A percentile compares a stretch with the other conserved stretches of the same genome.
These are phyloP conservation scores for Caenorhabditis afra DNA, from an alignment of 2,888 invertebrate genomes.

Conservation along the genomic window DNA sequence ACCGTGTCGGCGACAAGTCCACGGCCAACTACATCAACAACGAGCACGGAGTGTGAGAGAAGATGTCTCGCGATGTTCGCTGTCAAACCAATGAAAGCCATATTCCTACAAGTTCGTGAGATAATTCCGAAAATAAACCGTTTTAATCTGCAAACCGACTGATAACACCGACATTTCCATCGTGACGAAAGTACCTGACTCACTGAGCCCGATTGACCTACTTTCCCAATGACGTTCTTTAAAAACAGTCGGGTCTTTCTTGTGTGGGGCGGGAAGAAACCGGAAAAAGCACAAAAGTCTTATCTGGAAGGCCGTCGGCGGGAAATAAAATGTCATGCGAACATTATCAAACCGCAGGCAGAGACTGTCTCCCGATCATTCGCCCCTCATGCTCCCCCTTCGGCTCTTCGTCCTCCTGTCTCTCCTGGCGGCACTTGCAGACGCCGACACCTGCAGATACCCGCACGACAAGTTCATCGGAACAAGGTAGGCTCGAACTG, in stretches of 20 bases:
- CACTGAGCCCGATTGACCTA: conserved; percentile 7
- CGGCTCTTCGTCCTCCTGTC: not conserved
- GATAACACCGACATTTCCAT: not conserved
- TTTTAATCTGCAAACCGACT: conserved; percentile 1
- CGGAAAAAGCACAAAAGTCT: conserved; percentile 19
- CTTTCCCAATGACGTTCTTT: conserved; percentile 15
- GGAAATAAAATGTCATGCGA: conserved; percentile 39
- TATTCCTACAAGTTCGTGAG: conserved; percentile 7
- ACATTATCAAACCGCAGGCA: conserved; percentile 38
- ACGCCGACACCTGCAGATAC: conserved; percentile 30
- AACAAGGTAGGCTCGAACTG: conserved; percentile 5
- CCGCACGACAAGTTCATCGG: conserved; percentile 47
- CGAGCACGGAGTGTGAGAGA: conserved; percentile 19
- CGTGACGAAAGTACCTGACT: too few species aligned
- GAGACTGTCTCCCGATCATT: conserved; percentile 16
- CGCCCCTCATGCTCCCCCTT: conserved; percentile 12
- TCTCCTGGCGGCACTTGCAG: conserved; percentile 19
- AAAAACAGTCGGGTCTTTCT: conserved; percentile 14
- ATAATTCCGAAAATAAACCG: not conserved
- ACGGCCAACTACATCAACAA: conserved; percentile 61
- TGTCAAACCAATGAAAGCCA: conserved; percentile 7
- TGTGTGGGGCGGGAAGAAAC: conserved; percentile 29
- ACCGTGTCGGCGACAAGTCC: conserved; percentile 59
- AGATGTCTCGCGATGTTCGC: conserved; percentile 19
- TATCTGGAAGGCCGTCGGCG: conserved; percentile 14